Evolutionary conservation across 2,888 invertebrate genomes (phyloP).

Genomic region (Palloptera scutellata): DNA sequence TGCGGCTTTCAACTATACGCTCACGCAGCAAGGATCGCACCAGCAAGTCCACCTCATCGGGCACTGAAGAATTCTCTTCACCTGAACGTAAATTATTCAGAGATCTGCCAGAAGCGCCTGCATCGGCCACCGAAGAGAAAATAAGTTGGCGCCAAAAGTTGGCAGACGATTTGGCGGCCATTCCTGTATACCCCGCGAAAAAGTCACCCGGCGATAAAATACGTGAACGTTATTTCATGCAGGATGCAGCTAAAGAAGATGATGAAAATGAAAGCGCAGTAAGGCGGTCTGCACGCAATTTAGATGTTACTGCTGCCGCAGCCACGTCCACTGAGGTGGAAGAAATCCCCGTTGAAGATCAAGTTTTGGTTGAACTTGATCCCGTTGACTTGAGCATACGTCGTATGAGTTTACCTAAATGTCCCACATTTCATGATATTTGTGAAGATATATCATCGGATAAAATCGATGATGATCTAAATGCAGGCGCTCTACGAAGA

Average conservation of each 20-base stretch:
- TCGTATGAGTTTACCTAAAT: slow-evolving; percentile 60
- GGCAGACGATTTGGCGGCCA: slow-evolving; percentile 66
- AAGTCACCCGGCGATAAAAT: slow-evolving; percentile 78
- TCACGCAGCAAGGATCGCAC: slow-evolving; percentile 52
- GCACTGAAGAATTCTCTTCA: slow-evolving; percentile 35
- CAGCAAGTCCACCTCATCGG: slow-evolving; percentile 18
- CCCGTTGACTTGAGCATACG: slow-evolving; percentile 54
- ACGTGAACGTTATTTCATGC: slow-evolving; percentile 70
- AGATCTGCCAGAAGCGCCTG: slow-evolving; percentile 50
- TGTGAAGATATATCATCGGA: slow-evolving; percentile 68
- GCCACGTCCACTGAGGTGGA: background rate
- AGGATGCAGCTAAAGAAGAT: slow-evolving; percentile 66
- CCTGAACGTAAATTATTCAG: slow-evolving; percentile 43
- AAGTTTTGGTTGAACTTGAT: slow-evolving; percentile 52
- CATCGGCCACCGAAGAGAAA: slow-evolving; percentile 65
- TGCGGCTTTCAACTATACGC: slow-evolving; percentile 74
- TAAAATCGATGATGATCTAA: slow-evolving; percentile 66
- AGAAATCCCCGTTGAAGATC: slow-evolving; percentile 39
- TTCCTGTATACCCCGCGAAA: slow-evolving; percentile 58
- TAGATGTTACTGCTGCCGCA: background rate
- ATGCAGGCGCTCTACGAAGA: slow-evolving; percentile 66
- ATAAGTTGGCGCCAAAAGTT: slow-evolving; percentile 72
- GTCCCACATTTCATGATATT: slow-evolving; percentile 68
- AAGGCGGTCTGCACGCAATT: background rate
- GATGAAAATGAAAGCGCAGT: slow-evolving; percentile 32